A percentile compares a stretch with the other conserved stretches of the same genome.
These are phyloP conservation scores for Aegithalos caudatus DNA, from an alignment of 2,113 vertebrate genomes.

Conservation along the genomic window DNA sequence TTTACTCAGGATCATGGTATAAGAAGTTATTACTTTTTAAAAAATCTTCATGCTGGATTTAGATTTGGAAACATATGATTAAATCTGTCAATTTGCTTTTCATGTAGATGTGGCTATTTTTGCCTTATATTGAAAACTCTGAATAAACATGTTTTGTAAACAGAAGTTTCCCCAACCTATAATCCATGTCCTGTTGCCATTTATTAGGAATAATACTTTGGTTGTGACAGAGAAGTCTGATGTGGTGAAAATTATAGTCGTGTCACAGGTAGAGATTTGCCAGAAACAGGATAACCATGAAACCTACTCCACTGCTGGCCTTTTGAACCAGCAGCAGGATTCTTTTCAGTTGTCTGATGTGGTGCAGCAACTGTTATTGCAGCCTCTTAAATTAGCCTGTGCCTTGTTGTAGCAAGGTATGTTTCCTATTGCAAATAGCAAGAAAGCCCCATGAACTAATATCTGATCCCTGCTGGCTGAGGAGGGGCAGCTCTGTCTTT, in stretches of 20 bases:
- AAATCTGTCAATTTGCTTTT: constrained; percentile 40
- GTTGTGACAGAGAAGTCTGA: constrained; percentile 47
- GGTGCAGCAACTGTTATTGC: constrained; percentile 28
- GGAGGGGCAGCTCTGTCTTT: neutral
- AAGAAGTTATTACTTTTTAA: constrained; percentile 12
- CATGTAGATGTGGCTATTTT: constrained; percentile 30
- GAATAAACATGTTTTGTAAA: constrained; percentile 44
- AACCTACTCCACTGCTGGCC: constrained; percentile 13
- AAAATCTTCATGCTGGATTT: neutral
- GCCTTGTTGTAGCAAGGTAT: neutral
- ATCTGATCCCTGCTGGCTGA: neutral
- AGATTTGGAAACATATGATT: constrained; percentile 62
- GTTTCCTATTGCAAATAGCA: neutral
- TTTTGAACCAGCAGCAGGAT: neutral
- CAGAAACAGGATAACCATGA: constrained; percentile 33
- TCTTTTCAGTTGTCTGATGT: constrained; percentile 39
- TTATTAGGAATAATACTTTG: constrained; percentile 49
- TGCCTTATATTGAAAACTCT: constrained; percentile 7
- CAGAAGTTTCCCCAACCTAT: constrained; percentile 27
- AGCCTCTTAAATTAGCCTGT: constrained; percentile 18
- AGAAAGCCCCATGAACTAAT: neutral
- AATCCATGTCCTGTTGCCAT: constrained; percentile 23
- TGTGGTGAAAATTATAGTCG: constrained; percentile 48
- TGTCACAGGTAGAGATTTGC: constrained; percentile 41
- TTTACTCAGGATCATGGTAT: neutral